These are phyloP conservation scores for Drosophila quinaria DNA, from an alignment of 2,888 invertebrate species.

Conservation along the genomic window DNA sequence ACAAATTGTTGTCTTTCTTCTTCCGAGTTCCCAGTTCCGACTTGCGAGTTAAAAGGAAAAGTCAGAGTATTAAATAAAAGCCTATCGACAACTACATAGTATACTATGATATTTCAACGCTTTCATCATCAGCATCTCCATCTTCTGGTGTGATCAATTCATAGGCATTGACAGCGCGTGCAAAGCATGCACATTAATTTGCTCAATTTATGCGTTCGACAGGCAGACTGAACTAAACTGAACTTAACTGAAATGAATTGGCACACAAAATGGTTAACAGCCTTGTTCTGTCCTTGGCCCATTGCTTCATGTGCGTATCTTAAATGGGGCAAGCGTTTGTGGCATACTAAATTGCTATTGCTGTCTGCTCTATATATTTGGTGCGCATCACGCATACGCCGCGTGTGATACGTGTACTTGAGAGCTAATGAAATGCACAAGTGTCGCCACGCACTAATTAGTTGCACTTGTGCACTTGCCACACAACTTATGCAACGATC, in stretches of 20 bases:
- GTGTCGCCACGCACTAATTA: constrained; percentile 50
- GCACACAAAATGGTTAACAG: constrained; percentile 17
- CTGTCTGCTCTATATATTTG: constrained; percentile 21
- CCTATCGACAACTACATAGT: constrained; percentile 12
- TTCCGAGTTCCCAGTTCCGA: background rate
- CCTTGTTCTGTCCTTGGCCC: background rate
- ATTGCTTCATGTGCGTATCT: background rate
- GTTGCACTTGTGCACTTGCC: constrained; percentile 31
- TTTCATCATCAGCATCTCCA: background rate
- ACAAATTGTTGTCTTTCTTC: constrained; percentile 66
- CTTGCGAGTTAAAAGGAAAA: constrained; percentile 25
- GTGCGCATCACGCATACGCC: constrained; percentile 60
- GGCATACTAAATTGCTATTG: constrained; percentile 47
- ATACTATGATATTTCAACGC: constrained; percentile 8
- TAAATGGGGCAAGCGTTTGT: constrained; percentile 55
- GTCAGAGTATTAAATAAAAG: constrained; percentile 35
- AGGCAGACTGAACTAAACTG: background rate
- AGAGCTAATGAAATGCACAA: constrained; percentile 64
- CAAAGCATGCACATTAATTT: constrained; percentile 69
- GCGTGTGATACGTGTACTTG: constrained; percentile 47
- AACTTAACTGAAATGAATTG: constrained; percentile 2
- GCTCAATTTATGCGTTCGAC: constrained; percentile 63
- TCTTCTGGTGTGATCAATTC: background rate
- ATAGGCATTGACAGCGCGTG: constrained; percentile 46
- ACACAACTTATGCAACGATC: constrained; percentile 3